These are phyloP conservation scores for Pimephales promelas DNA, from an alignment of 2,113 vertebrate species.

Conservation along the genomic window DNA sequence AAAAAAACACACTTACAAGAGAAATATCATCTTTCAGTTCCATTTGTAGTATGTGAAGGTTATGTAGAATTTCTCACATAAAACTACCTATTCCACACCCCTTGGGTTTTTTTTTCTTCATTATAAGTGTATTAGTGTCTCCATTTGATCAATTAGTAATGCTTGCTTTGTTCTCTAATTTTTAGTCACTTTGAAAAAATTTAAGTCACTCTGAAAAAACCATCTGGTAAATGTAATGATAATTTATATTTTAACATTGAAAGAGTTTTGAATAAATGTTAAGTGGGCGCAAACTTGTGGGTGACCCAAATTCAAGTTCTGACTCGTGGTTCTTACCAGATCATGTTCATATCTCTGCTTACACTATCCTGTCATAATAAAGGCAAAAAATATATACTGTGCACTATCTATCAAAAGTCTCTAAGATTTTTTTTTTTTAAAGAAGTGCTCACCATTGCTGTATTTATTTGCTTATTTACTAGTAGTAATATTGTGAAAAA, in stretches of 20 bases:
- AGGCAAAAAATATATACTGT: no score
- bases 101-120: background rate
- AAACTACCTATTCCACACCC: background rate
- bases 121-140: background rate
- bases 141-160: background rate
- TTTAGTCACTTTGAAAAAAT: no score
- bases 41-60: background rate
- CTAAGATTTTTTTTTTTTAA: background rate
- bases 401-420: no score
- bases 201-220: no score
- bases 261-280: background rate
- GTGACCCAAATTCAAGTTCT: no score
- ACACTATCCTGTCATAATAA: no score
- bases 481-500: no score
- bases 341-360: no score
- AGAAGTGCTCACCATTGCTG: background rate
- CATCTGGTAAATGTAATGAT: background rate
- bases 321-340: no score
- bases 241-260: background rate
- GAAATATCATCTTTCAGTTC: slow-evolving; percentile 27
- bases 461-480: background rate
- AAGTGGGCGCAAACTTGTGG: no score
- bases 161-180: background rate
- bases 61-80: background rate
- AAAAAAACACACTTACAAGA: background rate